Base-by-base conservation (phyloP, 2,797 vertebrate genomes). In the Chelon auratus region DNA sequence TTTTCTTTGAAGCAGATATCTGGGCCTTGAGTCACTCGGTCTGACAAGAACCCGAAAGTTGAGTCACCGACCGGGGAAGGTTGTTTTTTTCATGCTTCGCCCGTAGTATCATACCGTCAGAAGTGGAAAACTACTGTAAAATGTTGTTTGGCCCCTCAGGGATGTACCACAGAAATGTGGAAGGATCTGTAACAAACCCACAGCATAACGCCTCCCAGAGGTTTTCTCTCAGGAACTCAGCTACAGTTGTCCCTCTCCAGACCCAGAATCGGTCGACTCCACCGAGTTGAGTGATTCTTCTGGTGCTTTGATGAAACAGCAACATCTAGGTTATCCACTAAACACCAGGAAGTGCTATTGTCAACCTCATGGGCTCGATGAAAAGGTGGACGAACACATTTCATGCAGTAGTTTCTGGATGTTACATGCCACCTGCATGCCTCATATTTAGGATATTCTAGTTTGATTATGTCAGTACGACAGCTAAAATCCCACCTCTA, bases 1-100 rank as follows among this genome's bases (percentile, higher is more conserved):
- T 24, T 45, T 76, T 59, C 67, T 81, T 77, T 76, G 53, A 79
- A 80, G 73, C 62, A 72, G 61, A 85, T 88, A 66, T 85, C 69
- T 81, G 62, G 20, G 43, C 73, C 73, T 81, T 87, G 86, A 89
- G 76, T 92, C 87, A 87, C 42, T 67, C 10, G 2, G 55, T 61
- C 77, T 71, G 55, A 82, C 70, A 67, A 65, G 62, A 83, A 73
- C 62, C 61, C 30, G 60, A 1, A 61, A 53, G 52, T 53, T 81
- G 80, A 85, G 61, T 85, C 89, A 82, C 17, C 24, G 66, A 72
- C 39, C 24, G 5, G 51, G 5, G 62, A 22, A 33, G 56, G 30
- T 30, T 62, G 78, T 81, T 39, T 73, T 70, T 70, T 51, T 59
- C 77, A 73, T 80, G 78, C 69, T 57, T 81, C 84, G 68, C 40